A percentile compares a stretch with the other conserved stretches of the same genome.
Conservation (phyloP, 2,888 invertebrate genomes). For the Orthosia gracilis region DNA sequence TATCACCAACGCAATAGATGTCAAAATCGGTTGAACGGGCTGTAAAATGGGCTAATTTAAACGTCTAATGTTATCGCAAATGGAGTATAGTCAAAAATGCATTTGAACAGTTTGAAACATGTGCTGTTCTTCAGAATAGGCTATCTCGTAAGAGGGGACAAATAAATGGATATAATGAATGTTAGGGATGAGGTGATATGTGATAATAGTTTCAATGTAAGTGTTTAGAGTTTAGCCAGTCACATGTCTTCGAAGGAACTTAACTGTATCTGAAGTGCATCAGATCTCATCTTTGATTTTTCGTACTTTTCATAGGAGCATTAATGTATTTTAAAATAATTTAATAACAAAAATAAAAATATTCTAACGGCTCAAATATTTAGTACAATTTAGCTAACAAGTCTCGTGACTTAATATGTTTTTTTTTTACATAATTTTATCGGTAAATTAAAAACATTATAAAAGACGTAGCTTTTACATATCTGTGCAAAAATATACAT, state of each 20-base stretch:
- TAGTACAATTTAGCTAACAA: constrained; percentile 12
- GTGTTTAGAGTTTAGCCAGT: constrained; percentile 74
- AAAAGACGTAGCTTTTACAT: constrained; percentile 70
- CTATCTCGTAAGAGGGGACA: constrained; percentile 62
- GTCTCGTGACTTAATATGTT: constrained; percentile 1
- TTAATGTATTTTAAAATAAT: constrained; percentile 72
- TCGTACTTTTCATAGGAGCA: constrained; percentile 85
- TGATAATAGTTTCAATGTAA: constrained; percentile 87
- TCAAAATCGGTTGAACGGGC: too few species aligned
- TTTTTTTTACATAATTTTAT: constrained; percentile 31
- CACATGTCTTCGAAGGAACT: constrained; percentile 69
- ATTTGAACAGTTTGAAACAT: constrained; percentile 38
- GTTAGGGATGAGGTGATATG: constrained; percentile 82
- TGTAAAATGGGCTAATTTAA: too few species aligned
- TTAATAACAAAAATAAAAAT: neutral
- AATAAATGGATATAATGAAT: constrained; percentile 68
- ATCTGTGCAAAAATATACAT: constrained; percentile 82
- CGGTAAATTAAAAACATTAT: constrained; percentile 20
- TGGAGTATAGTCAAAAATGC: constrained; percentile 63
- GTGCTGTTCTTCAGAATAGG: constrained; percentile 49
- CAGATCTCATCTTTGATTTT: constrained; percentile 76
- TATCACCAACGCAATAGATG: too few species aligned
- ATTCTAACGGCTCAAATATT: constrained; percentile 35
- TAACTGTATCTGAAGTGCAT: constrained; percentile 67
- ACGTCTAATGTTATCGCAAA: too few species aligned